phyloP scores from a whole-genome alignment of 2,888 invertebrate genomes.

The Leptinotarsa rubiginosa region DNA sequence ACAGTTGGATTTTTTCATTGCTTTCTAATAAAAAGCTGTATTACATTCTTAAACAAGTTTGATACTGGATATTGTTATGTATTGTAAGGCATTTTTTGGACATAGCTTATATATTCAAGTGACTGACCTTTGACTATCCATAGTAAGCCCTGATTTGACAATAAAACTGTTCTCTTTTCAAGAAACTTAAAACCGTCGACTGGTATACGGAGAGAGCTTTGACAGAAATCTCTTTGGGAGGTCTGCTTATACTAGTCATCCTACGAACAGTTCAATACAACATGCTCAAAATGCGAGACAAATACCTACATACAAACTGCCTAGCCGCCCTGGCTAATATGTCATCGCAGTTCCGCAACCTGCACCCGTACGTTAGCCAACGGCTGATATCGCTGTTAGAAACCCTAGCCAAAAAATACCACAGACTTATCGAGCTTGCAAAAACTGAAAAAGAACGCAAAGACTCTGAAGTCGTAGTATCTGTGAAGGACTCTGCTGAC shows the following conservation, averaged over 20 bases:
- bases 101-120: too few species aligned
- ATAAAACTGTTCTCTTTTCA: conserved; percentile 48
- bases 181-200: conserved; percentile 87
- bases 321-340: conserved; percentile 98
- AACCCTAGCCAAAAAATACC: conserved; percentile 88
- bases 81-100: too few species aligned
- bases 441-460: conserved; percentile 46
- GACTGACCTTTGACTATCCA: too few species aligned
- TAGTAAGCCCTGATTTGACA: too few species aligned
- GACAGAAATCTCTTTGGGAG: conserved; percentile 93
- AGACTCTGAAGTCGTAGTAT: conserved; percentile 50
- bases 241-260: conserved; percentile 93
- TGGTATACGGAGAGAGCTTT: conserved; percentile 96
- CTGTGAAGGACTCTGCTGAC: conserved; percentile 52
- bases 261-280: conserved; percentile 97
- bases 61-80: too few species aligned
- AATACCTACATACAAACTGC: conserved; percentile 98
- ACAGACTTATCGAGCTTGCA: conserved; percentile 69
- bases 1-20: too few species aligned
- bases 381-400: conserved; percentile 92
- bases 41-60: too few species aligned
- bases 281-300: conserved; percentile 95
- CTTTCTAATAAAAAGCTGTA: too few species aligned
- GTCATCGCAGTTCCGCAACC: conserved; percentile 91
- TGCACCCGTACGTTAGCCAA: conserved; percentile 97